Evolutionary conservation across 2,888 invertebrate species (phyloP), one percentile per base, ranked within the genome.

Genomic region (Germaria angustata): DNA sequence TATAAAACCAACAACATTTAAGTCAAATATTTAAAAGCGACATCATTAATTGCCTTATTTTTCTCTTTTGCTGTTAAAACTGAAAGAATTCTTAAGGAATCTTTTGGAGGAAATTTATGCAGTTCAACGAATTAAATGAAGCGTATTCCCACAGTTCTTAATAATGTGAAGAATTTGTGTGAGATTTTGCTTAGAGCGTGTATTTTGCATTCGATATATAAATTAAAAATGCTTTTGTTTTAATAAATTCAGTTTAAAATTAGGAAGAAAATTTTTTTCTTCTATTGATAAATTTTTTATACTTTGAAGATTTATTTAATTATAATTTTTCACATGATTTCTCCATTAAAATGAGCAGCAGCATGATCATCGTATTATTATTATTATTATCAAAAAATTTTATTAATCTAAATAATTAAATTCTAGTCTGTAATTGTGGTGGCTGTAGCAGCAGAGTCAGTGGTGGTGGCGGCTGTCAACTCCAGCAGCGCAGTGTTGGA

Each of bases 341-440:
- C 61, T 57, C n/a, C 49, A 28, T 28, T 17, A 3, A 81, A 73
- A 61, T 63, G 81, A 73, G 63, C 81, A 76, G 44, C 66, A 73
- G 63, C 81, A 76, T 36, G 59, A 65, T 44, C 41, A 55, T 59
- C 13, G 36, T 73, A 41, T 15, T 46, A 22, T 20, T 36, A 44
- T 51, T 8, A 46, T 46, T 46, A 28, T 28, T 28, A 6, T 49
- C 8, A n/a, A 22, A 34, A 55, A 15, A 17, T 34, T 20, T 63
- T 51, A 13, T 9, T 46, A 66, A 81, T 73, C 68, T 55, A 73
- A 77, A 81, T 81, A 81, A 81, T 81, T 81, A 73, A 78, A 81
- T 77, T 77, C 68, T 49, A 41, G 71, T 77, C 20, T 61, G 63
- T 24, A 39, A 53, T 32, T 77, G 61, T 66, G 49, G 61, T 55